Evolutionary conservation across 2,888 invertebrate species (phyloP).

Genomic region (Leptogaster cylindrica): DNA sequence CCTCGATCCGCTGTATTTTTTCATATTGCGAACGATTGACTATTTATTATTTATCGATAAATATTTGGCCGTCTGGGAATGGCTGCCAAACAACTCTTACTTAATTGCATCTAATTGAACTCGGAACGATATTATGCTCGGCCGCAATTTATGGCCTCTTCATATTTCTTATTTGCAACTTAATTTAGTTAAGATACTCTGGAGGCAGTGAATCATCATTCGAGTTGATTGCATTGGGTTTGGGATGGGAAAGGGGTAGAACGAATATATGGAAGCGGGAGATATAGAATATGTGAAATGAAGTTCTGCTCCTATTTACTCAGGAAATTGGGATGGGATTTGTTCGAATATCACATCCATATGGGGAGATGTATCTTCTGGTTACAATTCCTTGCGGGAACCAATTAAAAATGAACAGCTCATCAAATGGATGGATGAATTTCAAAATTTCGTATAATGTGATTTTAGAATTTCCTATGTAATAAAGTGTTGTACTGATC

Average conservation of each 20-base stretch:
- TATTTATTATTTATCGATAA: constrained; percentile 40
- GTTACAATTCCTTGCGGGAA: constrained; percentile 25
- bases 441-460: too few relatives aligned
- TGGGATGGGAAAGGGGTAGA: not conserved
- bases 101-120: constrained; percentile 39
- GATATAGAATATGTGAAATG: not conserved
- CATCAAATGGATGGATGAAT: too few relatives aligned
- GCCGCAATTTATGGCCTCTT: constrained; percentile 23
- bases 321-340: not conserved
- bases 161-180: constrained; percentile 38
- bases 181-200: constrained; percentile 36
- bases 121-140: constrained; percentile 18
- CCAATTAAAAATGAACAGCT: constrained; percentile 19
- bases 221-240: constrained; percentile 11
- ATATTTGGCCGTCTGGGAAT: constrained; percentile 38
- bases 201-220: constrained; percentile 20
- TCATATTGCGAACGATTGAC: constrained; percentile 5
- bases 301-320: not conserved
- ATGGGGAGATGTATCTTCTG: not conserved
- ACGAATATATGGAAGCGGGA: not conserved
- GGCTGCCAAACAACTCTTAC: constrained; percentile 34
- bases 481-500: too few relatives aligned
- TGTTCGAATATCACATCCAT: not conserved
- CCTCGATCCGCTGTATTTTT: constrained; percentile 26
- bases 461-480: too few relatives aligned